Base-by-base conservation (phyloP, 1,140 invertebrate species). In the Drosophila triauraria region DNA sequence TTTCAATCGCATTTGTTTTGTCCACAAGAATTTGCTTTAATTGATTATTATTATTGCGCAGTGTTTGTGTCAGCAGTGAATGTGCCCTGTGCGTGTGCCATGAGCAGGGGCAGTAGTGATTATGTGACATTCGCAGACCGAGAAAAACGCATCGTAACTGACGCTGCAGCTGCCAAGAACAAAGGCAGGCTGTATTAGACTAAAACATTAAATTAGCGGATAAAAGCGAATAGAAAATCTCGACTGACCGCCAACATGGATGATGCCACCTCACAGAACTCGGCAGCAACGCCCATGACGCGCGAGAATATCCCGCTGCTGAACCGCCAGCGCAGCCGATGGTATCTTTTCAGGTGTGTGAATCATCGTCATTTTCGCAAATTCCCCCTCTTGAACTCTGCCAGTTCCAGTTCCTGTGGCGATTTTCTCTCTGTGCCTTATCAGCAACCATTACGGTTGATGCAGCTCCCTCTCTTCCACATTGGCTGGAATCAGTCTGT, bases 261-360 rank as follows among this genome's bases (percentile, higher is more conserved):
- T 57, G 88, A 92, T 67, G 80, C 64, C 44, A 48, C 77, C 54
- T 92, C 92, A 43, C 91, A 92, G 59, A 82, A 71, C 59, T 92
- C 90, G 42, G 80, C 92, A 25, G 84, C 91, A 71, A 82, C 80
- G 25, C 91, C 92, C 9, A 93, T 92, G 72, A 84, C 88, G 57
- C 93, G 93, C 69, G 94, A 94, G 84, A 94, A 93, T 59, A 93
- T 94, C 69, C 93, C 94, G 30, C 78, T 94, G 53, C 90, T 94
- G 40, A 93, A 91, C 75, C 93, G 93, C 76, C 87, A 93, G 70
- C 91, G 82, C 30, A 86, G 91, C 80, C 91, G 91, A 43, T 93
- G 93, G 82, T 91, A 92, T 74, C 86, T 93, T 59, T 92, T 91
- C 76, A 94, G 93, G 93, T 94, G 40, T 94, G 40, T 65, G 87